Evolutionary conservation across 2,888 invertebrate species (phyloP), one percentile per base, ranked within the genome.

Genomic region (Alsophila aescularia): DNA sequence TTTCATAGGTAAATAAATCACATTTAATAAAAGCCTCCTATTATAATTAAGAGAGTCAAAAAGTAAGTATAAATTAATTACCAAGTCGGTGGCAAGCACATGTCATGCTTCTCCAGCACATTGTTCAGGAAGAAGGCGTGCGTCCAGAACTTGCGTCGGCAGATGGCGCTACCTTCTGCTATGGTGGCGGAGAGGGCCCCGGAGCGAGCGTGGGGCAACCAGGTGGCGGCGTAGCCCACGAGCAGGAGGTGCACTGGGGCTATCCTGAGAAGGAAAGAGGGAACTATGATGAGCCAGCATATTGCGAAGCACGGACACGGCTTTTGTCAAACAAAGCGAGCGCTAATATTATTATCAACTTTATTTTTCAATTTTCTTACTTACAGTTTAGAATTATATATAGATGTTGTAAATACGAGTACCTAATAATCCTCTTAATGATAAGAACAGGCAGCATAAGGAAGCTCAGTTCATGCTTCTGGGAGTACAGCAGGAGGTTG

Each of bases 341-440:
- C n/a, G n/a, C n/a, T n/a, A n/a, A n/a, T n/a, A n/a, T n/a, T n/a
- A n/a, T n/a, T n/a, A n/a, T n/a, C n/a, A n/a, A n/a, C n/a, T n/a
- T n/a, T n/a, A n/a, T n/a, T n/a, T n/a, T n/a, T n/a, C n/a, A n/a
- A n/a, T n/a, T n/a, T n/a, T n/a, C n/a, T n/a, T n/a, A n/a, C n/a
- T n/a, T n/a, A n/a, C n/a, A n/a, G n/a, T n/a, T n/a, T n/a, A n/a
- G n/a, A n/a, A n/a, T n/a, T n/a, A n/a, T n/a, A n/a, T n/a, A n/a
- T n/a, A n/a, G n/a, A n/a, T n/a, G n/a, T n/a, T n/a, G n/a, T n/a
- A n/a, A n/a, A n/a, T 0, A 10, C n/a, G 7, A 10, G 7, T 55
- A 63, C 65, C 65, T 58, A 40, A 58, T 44, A 14, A 63, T 44
- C 10, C 65, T 53, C 24, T 60, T 66, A 15, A 56, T 2, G 10